phyloP scores from a whole-genome alignment of 2,888 invertebrate species.

The Dione vanillae region DNA sequence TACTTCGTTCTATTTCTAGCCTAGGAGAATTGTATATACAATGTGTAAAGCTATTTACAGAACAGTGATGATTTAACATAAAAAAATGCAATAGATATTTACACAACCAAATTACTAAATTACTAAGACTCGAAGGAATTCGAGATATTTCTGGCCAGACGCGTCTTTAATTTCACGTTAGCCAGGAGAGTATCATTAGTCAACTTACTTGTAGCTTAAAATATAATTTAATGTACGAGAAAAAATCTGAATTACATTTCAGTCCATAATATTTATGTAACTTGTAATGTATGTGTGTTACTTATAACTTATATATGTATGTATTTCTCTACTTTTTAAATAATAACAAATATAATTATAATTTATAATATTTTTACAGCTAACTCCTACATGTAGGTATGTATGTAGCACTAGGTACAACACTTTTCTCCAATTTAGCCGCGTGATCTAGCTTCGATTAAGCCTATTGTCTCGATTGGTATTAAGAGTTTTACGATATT shows the following conservation, averaged over 20 bases:
- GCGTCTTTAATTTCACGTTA: slow-evolving; percentile 34
- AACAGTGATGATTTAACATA: not conserved
- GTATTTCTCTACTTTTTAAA: no score
- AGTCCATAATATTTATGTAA: no score
- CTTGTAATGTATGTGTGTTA: no score
- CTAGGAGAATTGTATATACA: not conserved
- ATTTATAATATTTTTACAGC: slow-evolving; percentile 54
- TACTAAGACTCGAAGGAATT: slow-evolving; percentile 36
- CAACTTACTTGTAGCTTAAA: slow-evolving; percentile 40
- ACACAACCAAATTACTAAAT: slow-evolving; percentile 19
- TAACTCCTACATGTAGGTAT: slow-evolving; percentile 43
- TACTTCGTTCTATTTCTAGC: not conserved
- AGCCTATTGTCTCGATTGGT: slow-evolving; percentile 52
- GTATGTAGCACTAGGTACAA: not conserved
- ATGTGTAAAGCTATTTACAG: not conserved
- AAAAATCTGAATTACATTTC: not conserved
- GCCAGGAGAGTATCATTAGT: slow-evolving; percentile 38
- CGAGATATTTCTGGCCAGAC: slow-evolving; percentile 43
- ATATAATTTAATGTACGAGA: slow-evolving; percentile 28
- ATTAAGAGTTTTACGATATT: slow-evolving; percentile 46
- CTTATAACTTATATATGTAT: not conserved
- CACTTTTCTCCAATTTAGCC: slow-evolving; percentile 40
- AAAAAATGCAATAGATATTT: not conserved
- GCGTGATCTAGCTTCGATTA: slow-evolving; percentile 45
- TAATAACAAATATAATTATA: no score